Percentiles rank a stretch among this genome's conserved stretches.
Evolutionary conservation across 1,140 invertebrate species (phyloP).

Genomic region (Babylonia areolata): DNA sequence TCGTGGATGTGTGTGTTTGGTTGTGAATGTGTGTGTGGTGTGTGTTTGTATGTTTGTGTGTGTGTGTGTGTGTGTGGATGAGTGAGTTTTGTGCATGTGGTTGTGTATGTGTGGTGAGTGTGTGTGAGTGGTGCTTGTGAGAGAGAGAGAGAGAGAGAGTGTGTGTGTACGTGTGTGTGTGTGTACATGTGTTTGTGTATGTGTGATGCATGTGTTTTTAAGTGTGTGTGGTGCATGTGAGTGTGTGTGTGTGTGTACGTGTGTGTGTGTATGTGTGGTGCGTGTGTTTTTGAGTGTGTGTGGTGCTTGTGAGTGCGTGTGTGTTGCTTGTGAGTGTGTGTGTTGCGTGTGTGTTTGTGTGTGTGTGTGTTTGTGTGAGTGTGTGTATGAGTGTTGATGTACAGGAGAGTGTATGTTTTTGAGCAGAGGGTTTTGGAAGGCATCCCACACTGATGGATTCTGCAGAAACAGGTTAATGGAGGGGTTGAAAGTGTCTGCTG

Average conservation of each 20-base stretch:
- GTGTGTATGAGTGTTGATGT: background rate
- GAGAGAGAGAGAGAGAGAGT: no score
- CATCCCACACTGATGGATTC: no score
- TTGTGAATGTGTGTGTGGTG: no score
- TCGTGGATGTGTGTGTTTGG: background rate
- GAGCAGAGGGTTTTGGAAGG: no score
- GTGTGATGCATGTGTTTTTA: background rate
- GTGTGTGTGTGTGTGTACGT: background rate
- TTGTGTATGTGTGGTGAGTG: background rate
- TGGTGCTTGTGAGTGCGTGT: no score
- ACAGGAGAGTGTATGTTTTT: no score
- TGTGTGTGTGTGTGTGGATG: conserved; percentile 9
- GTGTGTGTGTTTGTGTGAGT: background rate
- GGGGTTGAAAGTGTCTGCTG: no score
- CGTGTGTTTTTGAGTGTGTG: no score
- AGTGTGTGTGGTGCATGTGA: conserved; percentile 9
- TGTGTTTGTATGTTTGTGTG: background rate
- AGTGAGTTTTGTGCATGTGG: conserved; percentile 23
- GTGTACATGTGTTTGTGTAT: conserved; percentile 14
- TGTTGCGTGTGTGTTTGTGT: no score
- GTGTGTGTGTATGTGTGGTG: background rate
- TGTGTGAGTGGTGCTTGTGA: no score
- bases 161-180: conserved; percentile 9
- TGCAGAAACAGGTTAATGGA: no score
- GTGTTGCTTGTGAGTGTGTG: no score